Conservation (phyloP, 1,140 invertebrate genomes). For the Drosophila lini region DNA sequence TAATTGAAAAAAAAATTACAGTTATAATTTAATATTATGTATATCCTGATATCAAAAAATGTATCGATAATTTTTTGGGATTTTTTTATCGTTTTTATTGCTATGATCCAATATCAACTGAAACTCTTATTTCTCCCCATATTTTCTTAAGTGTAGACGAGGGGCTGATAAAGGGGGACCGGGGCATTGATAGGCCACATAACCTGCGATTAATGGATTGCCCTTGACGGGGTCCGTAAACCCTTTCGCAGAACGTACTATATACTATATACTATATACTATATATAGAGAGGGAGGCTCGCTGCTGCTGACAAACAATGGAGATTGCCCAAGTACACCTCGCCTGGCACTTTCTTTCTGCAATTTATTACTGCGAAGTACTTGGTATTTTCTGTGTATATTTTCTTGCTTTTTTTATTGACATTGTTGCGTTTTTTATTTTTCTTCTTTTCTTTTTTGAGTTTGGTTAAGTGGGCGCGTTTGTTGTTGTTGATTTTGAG, state of each 20-base stretch:
- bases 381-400: constrained; percentile 12
- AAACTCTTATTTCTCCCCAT: neutral
- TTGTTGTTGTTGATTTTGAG: constrained; percentile 44
- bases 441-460: neutral
- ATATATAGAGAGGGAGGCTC: constrained; percentile 46
- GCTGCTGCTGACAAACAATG: constrained; percentile 61
- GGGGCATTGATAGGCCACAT: constrained; percentile 30
- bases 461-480: constrained; percentile 60
- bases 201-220: constrained; percentile 39
- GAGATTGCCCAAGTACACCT: constrained; percentile 63
- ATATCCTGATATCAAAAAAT: neutral
- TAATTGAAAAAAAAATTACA: too few species aligned
- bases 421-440: constrained; percentile 43
- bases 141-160: neutral
- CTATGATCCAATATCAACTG: neutral
- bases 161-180: neutral
- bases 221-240: constrained; percentile 48
- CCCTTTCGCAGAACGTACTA: constrained; percentile 32
- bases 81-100: neutral
- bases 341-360: constrained; percentile 23
- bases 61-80: neutral
- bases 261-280: neutral
- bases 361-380: constrained; percentile 35
- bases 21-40: too few species aligned
- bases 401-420: constrained; percentile 33